Evolutionary conservation across 2,888 invertebrate genomes (phyloP).

Genomic region (Gandaritis pyraliata): DNA sequence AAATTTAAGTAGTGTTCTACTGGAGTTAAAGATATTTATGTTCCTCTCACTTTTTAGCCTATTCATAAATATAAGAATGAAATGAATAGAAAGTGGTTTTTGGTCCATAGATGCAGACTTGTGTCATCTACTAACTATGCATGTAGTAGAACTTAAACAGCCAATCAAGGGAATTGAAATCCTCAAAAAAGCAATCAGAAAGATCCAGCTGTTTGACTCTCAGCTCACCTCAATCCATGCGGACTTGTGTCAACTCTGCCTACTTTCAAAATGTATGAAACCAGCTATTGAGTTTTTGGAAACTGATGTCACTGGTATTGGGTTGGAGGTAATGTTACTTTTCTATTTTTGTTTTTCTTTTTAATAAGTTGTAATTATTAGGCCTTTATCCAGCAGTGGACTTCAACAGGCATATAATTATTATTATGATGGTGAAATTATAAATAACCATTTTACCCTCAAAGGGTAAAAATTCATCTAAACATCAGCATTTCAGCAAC

Average conservation of each 20-base stretch:
- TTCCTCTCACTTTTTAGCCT: no score
- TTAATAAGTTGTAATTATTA: no score
- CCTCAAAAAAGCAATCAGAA: conserved; percentile 92
- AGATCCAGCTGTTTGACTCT: conserved; percentile 93
- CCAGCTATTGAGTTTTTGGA: conserved; percentile 95
- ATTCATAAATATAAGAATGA: no score
- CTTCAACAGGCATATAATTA: no score
- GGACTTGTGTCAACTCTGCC: conserved; percentile 95
- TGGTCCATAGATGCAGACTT: conserved; percentile 91
- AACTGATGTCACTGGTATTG: conserved; percentile 95
- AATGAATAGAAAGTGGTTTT: neutral
- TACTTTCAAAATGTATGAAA: conserved; percentile 95
- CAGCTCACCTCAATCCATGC: conserved; percentile 98
- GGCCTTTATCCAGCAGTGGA: no score
- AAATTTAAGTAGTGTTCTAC: no score
- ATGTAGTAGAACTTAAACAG: conserved; percentile 90
- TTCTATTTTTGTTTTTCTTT: no score
- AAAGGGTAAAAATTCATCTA: no score
- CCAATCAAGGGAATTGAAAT: conserved; percentile 93
- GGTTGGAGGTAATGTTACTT: conserved; percentile 86
- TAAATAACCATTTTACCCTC: no score
- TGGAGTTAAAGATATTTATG: no score
- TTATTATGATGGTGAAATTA: no score
- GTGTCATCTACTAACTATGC: conserved; percentile 92
- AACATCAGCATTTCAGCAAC: no score